Evolutionary conservation across 2,888 invertebrate species (phyloP), one percentile per base, ranked within the genome.

Genomic region (Piscicola geometra): DNA sequence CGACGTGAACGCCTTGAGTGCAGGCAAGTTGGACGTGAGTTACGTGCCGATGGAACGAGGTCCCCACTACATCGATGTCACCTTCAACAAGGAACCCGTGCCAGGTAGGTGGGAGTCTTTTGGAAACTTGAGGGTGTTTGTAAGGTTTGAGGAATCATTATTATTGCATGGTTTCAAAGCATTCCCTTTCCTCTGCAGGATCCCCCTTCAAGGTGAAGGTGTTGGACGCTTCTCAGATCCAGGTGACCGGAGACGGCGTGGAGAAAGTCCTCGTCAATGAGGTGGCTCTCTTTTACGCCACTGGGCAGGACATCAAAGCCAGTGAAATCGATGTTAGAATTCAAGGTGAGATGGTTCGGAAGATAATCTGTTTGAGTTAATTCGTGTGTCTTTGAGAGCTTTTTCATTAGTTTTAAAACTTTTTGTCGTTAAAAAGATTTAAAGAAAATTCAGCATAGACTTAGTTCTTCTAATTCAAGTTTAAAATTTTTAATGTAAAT

Each of bases 21-120:
- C 79, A 93, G 96, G 97, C 32, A 95, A 95, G n/a, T 97, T 97
- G 86, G 86, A 88, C 0, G 87, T 97, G 76, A 93, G 93, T 85
- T 93, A 97, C 73, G 93, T 94, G 85, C 97, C 97, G 18, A 93
- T 94, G 84, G 96, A 98, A 85, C 90, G 94, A 41, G 96, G 96
- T 32, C 88, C 91, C 66, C 98, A 99, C 87, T 90, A 91, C 76
- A 88, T 98, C 50, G 93, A 93, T 78, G 92, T 99, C 80, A 95
- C 95, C 86, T 90, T 89, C 82, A 88, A 88, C 80, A 88, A 88
- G 32, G 85, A 86, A 77, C 86, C 87, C 80, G 87, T 88, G 18
- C 86, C 86, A 80, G 88, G 87, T 86, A 81, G 72, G 80, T 56
- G 5, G 21, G n/a, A n/a, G n/a, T n/a, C n/a, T n/a, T n/a, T n/a